Evolutionary conservation across 2,888 invertebrate species (phyloP), one percentile per base, ranked within the genome.

Genomic region (Machimus atricapillus): DNA sequence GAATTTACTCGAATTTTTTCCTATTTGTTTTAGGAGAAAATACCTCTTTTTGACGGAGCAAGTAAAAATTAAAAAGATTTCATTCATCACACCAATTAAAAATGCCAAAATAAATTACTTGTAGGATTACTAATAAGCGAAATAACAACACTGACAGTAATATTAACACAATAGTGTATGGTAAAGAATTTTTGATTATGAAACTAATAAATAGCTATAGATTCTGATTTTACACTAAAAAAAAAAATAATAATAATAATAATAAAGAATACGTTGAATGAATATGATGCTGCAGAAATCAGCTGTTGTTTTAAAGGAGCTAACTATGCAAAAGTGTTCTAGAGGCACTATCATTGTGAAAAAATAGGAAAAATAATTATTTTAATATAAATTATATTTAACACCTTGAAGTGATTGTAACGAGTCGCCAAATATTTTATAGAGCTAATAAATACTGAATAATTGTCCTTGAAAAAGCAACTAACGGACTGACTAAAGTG

Each of bases 81-180:
- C 23, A 82, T 58, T 82, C 37, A 82, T 82, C 82, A 82, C 82
- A 82, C 82, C 82, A 82, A 82, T 82, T 56, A 52, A 58, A 58
- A 83, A 66, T 83, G 83, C 83, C 83, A 83, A 83, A 83, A 83
- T 66, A 81, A 46, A 66, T 83, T 81, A 81, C 81, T 81, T 52
- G 81, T 81, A 81, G 81, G 66, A 56, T 52, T 27, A 81, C 34
- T 27, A 56, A 66, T 66, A 76, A 76, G 76, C 37, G 37, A 34
- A n/a, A 31, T 37, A 46, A 81, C 31, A 31, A 81, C 2, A 81
- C 46, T 81, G 56, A 81, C 23, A 46, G 79, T 27, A 81, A 81
- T 46, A 52, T 46, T 23, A 52, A 66, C 66, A 23, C 66, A 56
- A 19, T 27, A 66, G 23, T 12, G 66, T 66, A 23, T 66, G 23